Evolutionary conservation across 1,140 invertebrate genomes (phyloP).

Genomic region (Drosophila arizonae): DNA sequence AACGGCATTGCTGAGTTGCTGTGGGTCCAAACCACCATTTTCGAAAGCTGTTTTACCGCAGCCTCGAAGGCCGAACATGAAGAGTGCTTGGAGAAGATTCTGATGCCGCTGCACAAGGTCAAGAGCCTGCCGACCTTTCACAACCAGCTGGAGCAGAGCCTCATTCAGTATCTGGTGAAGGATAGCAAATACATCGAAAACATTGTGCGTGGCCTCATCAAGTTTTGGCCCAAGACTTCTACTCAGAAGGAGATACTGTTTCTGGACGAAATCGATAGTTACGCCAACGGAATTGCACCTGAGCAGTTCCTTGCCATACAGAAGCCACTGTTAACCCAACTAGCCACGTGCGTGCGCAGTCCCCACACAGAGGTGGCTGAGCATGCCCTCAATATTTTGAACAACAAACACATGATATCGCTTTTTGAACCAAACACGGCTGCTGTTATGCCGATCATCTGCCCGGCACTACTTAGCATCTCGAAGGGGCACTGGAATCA

Average conservation of each 20-base stretch:
- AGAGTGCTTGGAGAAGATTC: slow-evolving; percentile 97
- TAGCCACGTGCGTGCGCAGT: slow-evolving; percentile 98
- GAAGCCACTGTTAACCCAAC: slow-evolving; percentile 97
- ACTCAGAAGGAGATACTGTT: slow-evolving; percentile 99
- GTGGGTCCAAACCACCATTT: slow-evolving; percentile 98
- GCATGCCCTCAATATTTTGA: slow-evolving; percentile 96
- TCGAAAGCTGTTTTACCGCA: slow-evolving; percentile 96
- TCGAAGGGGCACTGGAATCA: slow-evolving; percentile 99
- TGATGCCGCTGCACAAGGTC: slow-evolving; percentile 98
- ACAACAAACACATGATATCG: slow-evolving; percentile 97
- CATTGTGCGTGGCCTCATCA: slow-evolving; percentile 96
- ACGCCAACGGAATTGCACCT: slow-evolving; percentile 98
- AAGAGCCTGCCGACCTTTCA: slow-evolving; percentile 95
- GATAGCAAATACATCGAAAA: slow-evolving; percentile 96
- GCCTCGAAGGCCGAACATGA: slow-evolving; percentile 97
- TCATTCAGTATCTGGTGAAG: slow-evolving; percentile 99
- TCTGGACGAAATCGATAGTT: slow-evolving; percentile 97
- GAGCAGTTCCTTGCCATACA: slow-evolving; percentile 98
- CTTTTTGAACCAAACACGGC: slow-evolving; percentile 95
- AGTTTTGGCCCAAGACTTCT: slow-evolving; percentile 99
- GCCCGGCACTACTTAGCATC: slow-evolving; percentile 97
- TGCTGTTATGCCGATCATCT: slow-evolving; percentile 95
- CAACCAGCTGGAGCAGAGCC: slow-evolving; percentile 98
- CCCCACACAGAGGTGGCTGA: slow-evolving; percentile 97
- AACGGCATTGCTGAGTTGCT: slow-evolving; percentile 98